Conservation (phyloP, 2,888 invertebrate species). For the Carpatolechia fugitivella region DNA sequence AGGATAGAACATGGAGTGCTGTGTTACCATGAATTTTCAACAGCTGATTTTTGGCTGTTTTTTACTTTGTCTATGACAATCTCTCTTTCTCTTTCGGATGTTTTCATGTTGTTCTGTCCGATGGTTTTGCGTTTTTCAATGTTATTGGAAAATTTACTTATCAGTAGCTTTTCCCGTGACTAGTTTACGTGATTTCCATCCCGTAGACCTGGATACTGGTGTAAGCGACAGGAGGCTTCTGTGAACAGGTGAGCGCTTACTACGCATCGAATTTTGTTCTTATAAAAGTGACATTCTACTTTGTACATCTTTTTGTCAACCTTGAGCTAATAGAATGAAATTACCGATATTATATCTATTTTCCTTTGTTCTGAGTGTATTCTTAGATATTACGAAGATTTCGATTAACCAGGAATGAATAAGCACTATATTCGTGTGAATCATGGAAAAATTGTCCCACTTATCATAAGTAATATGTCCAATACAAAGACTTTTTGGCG, state of each 20-base stretch:
- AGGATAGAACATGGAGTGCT: not conserved
- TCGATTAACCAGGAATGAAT: not conserved
- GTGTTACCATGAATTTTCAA: conserved; percentile 24
- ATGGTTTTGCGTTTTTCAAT: conserved; percentile 56
- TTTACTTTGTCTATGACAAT: conserved; percentile 32
- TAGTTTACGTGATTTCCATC: conserved; percentile 41
- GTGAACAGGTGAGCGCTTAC: conserved; percentile 55
- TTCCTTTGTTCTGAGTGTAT: conserved; percentile 51
- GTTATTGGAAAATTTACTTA: conserved; percentile 52
- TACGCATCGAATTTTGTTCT: conserved; percentile 58
- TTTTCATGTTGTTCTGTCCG: conserved; percentile 62
- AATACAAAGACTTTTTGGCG: not conserved
- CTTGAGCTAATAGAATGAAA: conserved; percentile 55
- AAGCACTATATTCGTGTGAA: not conserved
- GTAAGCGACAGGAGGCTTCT: conserved; percentile 29
- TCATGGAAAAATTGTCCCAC: too few relatives aligned
- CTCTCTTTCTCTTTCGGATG: conserved; percentile 39
- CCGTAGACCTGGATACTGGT: conserved; percentile 48
- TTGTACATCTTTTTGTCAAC: conserved; percentile 63
- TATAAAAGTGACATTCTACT: conserved; percentile 52
- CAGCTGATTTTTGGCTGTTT: conserved; percentile 53
- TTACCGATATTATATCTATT: conserved; percentile 40
- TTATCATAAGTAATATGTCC: not conserved
- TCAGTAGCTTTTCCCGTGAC: conserved; percentile 47
- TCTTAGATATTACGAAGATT: not conserved